Evolutionary conservation across 2,888 invertebrate genomes (phyloP).

Genomic region (Alviniconcha strummeri): DNA sequence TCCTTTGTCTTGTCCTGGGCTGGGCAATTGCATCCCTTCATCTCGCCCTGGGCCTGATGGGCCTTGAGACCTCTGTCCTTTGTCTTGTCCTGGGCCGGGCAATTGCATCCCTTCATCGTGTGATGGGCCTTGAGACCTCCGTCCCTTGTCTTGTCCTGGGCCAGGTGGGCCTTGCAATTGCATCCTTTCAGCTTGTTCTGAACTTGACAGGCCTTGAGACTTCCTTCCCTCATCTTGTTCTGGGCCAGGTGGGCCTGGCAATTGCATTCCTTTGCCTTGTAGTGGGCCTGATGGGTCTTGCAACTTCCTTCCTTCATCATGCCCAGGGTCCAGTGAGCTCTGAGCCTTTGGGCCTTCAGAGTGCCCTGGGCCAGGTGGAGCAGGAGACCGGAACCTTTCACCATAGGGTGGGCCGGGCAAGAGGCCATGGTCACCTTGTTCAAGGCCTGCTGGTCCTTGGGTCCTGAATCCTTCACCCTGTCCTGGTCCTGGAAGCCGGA

Average conservation of each 20-base stretch:
- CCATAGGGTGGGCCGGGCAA: neutral
- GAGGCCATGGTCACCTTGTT: slow-evolving; percentile 18
- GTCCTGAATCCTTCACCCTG: slow-evolving; percentile 5
- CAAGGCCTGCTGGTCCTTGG: neutral
- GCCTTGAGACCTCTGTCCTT: neutral
- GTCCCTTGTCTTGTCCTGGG: neutral
- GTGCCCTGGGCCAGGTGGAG: no score
- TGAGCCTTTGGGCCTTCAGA: neutral
- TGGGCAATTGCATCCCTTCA: no score
- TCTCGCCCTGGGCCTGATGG: neutral
- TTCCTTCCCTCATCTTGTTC: neutral
- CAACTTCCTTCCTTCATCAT: no score
- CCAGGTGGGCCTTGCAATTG: neutral
- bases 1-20: no score
- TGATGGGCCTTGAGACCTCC: neutral
- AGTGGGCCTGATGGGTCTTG: neutral
- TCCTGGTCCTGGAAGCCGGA: neutral
- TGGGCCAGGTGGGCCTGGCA: neutral
- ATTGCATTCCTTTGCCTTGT: no score
- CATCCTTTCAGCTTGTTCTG: no score
- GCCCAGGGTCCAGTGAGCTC: neutral
- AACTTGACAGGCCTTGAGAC: neutral
- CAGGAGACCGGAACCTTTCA: no score
- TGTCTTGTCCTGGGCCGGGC: no score
- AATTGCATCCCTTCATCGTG: no score